Percentiles rank a stretch among this genome's conserved stretches.
These are phyloP conservation scores for Zaprionus africanus DNA, from an alignment of 1,140 invertebrate genomes.

Conservation along the genomic window DNA sequence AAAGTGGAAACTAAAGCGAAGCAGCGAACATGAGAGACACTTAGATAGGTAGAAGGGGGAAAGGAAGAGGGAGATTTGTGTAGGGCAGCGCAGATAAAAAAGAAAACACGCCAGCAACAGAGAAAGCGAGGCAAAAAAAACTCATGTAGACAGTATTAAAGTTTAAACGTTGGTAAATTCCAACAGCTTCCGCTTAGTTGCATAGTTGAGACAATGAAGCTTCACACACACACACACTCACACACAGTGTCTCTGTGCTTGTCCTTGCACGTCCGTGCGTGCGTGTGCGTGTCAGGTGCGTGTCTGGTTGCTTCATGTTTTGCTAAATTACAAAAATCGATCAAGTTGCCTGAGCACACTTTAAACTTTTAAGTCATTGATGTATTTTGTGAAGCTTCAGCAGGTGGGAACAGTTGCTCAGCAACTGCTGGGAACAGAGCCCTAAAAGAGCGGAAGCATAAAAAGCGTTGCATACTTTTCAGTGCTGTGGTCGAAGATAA, in stretches of 20 bases:
- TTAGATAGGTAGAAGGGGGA: conserved; percentile 22
- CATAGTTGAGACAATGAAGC: conserved; percentile 57
- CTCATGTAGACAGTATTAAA: conserved; percentile 78
- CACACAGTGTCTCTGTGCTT: background rate
- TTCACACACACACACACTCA: conserved; percentile 3
- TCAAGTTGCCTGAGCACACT: conserved; percentile 42
- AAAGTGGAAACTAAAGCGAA: conserved; percentile 51
- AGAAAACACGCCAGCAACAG: conserved; percentile 26
- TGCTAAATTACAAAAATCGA: conserved; percentile 57
- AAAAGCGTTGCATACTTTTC: conserved; percentile 51
- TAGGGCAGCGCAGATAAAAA: conserved; percentile 5
- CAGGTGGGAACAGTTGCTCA: background rate
- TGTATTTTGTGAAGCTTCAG: background rate
- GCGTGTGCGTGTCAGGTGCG: conserved; percentile 41
- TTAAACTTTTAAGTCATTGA: conserved; percentile 25
- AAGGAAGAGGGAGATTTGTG: conserved; percentile 16
- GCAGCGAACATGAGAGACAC: conserved; percentile 13
- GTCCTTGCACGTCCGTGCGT: background rate
- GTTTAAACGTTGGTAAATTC: conserved; percentile 82
- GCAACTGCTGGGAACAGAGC: conserved; percentile 11
- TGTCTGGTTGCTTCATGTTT: conserved; percentile 43
- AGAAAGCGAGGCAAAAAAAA: conserved; percentile 55
- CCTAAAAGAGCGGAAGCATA: conserved; percentile 13
- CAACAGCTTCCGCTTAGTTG: conserved; percentile 80
- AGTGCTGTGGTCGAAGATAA: conserved; percentile 51